Percentiles rank a stretch among this genome's conserved stretches.
These are phyloP conservation scores for Eupsittula cactorum DNA, from an alignment of 2,113 vertebrate species.

Conservation along the genomic window DNA sequence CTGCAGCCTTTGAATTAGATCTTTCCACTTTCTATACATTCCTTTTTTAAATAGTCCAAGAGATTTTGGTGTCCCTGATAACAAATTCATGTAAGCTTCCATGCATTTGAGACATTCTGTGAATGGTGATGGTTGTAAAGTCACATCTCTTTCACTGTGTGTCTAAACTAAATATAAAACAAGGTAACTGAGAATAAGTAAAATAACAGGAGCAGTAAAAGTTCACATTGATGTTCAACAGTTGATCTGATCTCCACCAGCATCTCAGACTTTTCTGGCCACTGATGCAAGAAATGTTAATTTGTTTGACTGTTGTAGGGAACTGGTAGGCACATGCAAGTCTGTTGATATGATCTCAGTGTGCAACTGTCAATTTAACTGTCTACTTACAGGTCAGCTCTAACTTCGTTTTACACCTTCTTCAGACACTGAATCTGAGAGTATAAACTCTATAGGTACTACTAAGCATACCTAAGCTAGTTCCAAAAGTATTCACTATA, in stretches of 20 bases:
- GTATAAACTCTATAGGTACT: background rate
- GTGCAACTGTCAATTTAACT: background rate
- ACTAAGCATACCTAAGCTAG: background rate
- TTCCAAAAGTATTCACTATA: background rate
- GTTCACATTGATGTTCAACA: background rate
- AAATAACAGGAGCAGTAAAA: background rate
- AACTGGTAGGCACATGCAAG: too few species aligned
- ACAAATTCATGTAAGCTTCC: background rate
- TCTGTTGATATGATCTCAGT: background rate
- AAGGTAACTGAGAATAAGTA: background rate
- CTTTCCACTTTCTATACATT: background rate
- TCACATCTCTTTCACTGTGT: fast-evolving
- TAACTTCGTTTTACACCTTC: background rate
- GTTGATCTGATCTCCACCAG: background rate
- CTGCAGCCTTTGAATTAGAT: background rate
- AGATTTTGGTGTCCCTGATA: background rate
- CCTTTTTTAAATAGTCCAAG: background rate
- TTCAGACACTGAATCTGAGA: background rate
- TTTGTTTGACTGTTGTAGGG: background rate
- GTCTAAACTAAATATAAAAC: background rate
- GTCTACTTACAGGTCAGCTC: background rate
- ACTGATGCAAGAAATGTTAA: background rate
- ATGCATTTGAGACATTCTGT: background rate
- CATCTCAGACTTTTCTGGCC: background rate
- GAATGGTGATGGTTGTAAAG: background rate